Conservation (phyloP, 2,797 vertebrate genomes). For the Danionella dracula region DNA sequence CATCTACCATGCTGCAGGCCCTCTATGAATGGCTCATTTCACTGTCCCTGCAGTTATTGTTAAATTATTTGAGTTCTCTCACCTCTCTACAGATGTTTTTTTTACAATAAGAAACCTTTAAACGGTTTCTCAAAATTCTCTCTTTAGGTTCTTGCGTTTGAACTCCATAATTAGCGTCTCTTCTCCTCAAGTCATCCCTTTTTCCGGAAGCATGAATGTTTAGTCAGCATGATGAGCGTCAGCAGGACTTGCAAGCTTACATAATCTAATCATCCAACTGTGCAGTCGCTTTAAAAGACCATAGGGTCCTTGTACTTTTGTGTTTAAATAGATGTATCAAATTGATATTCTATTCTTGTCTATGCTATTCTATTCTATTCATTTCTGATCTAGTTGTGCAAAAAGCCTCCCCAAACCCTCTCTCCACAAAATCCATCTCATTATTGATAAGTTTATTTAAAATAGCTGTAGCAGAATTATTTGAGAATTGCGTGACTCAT, state of each 20-base stretch:
- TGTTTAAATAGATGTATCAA: no score
- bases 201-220: background rate
- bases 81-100: conserved; percentile 16
- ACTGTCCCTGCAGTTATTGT: background rate
- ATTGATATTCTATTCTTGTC: conserved; percentile 48
- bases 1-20: conserved; percentile 32
- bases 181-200: background rate
- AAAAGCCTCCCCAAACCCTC: no score
- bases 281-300: conserved; percentile 57
- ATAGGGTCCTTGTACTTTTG: no score
- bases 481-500: no score
- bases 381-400: no score
- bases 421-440: no score
- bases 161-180: background rate
- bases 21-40: background rate
- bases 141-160: background rate
- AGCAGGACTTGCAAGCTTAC: background rate
- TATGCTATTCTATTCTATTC: no score
- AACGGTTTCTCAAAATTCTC: background rate
- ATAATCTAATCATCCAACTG: conserved; percentile 31
- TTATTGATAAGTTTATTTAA: no score
- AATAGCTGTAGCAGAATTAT: no score
- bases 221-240: conserved; percentile 7
- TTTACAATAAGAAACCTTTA: background rate
- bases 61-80: conserved; percentile 39